These are phyloP conservation scores for Pyrgilauda ruficollis DNA, from an alignment of 2,113 vertebrate genomes.

Conservation along the genomic window DNA sequence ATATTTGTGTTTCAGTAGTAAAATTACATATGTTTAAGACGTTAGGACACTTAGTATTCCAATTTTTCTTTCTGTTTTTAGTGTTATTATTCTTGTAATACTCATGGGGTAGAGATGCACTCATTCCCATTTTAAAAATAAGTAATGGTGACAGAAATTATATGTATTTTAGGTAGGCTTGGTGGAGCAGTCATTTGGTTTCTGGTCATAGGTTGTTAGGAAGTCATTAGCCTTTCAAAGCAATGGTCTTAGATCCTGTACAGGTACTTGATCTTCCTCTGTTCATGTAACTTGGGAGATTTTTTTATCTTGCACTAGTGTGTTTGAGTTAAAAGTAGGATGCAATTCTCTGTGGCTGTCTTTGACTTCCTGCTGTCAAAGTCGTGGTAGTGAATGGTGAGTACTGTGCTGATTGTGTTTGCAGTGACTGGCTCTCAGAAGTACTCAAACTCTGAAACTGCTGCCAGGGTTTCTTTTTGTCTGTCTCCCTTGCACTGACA, in stretches of 20 bases:
- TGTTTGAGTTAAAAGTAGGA: not conserved
- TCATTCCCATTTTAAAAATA: not conserved
- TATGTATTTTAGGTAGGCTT: not conserved
- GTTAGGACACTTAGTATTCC: not conserved
- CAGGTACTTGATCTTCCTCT: not conserved
- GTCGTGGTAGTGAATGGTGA: not conserved
- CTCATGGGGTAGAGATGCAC: not conserved
- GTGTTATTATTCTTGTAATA: not conserved
- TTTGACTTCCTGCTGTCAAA: not conserved
- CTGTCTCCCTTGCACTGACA: not conserved
- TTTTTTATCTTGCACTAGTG: not conserved
- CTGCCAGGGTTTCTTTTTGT: not conserved
- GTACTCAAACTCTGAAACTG: not conserved
- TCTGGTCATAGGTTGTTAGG: not conserved
- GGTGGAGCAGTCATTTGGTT: not conserved
- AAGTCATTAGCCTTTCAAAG: not conserved
- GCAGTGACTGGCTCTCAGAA: not conserved
- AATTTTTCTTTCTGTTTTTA: not conserved
- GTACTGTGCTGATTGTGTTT: not conserved
- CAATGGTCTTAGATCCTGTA: not conserved
- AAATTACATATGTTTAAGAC: not conserved
- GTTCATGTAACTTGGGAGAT: not conserved
- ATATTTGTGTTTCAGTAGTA: not conserved
- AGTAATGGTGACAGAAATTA: not conserved
- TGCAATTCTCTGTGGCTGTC: not conserved